Evolutionary conservation across 2,888 invertebrate genomes (phyloP).

Genomic region (Tridacna gigas): DNA sequence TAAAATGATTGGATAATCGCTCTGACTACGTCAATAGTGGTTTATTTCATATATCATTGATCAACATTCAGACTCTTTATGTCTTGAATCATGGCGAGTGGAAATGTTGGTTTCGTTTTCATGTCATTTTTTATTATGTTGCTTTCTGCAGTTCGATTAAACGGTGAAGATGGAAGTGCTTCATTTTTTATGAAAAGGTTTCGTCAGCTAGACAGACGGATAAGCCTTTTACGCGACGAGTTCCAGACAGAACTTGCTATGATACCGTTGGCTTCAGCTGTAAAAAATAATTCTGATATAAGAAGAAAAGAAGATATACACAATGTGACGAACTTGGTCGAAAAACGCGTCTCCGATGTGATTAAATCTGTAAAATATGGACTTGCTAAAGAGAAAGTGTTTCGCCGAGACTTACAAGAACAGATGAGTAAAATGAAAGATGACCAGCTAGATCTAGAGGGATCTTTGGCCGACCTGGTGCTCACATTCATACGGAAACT

Average conservation of each 20-base stretch:
- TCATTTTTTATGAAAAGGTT: no score
- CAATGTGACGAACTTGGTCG: background rate
- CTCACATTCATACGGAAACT: background rate
- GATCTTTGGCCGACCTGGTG: background rate
- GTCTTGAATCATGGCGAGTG: no score
- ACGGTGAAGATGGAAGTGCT: no score
- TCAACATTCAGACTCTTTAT: no score
- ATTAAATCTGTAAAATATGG: background rate
- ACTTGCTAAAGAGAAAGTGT: background rate
- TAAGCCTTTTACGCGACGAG: background rate
- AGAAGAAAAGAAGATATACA: background rate
- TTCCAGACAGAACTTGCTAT: background rate
- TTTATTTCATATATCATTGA: no score
- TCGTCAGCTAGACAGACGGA: no score
- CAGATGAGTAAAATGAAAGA: background rate
- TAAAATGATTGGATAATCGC: no score
- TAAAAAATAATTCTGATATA: background rate
- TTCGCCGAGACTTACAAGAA: background rate
- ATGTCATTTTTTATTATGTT: no score
- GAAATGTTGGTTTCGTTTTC: no score
- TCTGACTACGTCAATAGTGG: no score
- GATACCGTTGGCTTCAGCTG: background rate
- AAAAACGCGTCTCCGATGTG: background rate
- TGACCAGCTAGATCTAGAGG: background rate
- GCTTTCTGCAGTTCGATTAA: no score